Percentiles rank a stretch among this genome's conserved stretches.
phyloP scores from a whole-genome alignment of 1,140 invertebrate species.

The Drosophila orena region DNA sequence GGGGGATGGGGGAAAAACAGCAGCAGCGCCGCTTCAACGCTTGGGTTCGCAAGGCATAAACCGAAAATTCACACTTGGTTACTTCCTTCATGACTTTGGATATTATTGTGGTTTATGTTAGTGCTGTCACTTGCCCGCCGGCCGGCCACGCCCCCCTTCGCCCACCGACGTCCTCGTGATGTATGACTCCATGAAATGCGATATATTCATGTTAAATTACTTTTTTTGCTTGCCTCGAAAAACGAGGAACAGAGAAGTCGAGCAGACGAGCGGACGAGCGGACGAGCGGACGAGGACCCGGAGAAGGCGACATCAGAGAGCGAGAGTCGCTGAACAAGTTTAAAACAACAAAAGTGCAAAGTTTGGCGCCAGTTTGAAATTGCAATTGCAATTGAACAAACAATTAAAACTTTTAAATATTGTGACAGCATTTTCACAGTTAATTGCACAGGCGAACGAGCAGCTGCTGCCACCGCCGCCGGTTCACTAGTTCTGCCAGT shows the following conservation, averaged over 20 bases:
- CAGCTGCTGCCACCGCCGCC: conserved; percentile 30
- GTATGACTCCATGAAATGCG: conserved; percentile 82
- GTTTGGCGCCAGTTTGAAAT: conserved; percentile 50
- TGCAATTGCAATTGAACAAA: conserved; percentile 76
- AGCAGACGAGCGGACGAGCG: too few species aligned
- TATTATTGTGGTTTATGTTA: conserved; percentile 84
- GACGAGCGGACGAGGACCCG: neutral
- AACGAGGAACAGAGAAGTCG: conserved; percentile 1
- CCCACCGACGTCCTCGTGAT: conserved; percentile 57
- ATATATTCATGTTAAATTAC: conserved; percentile 84
- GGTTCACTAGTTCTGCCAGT: neutral
- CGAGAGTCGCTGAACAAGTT: conserved; percentile 39
- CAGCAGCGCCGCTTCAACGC: conserved; percentile 40
- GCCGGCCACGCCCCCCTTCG: conserved; percentile 34
- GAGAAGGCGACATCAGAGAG: conserved; percentile 34
- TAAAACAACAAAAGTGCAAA: conserved; percentile 39
- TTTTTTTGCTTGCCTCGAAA: conserved; percentile 34
- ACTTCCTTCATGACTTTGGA: conserved; percentile 83
- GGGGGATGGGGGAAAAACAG: neutral
- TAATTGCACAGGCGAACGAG: conserved; percentile 64
- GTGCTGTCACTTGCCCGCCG: conserved; percentile 76
- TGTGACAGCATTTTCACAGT: conserved; percentile 81
- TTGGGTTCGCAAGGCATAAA: conserved; percentile 73
- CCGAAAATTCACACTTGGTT: conserved; percentile 83
- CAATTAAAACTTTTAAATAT: conserved; percentile 83